Conservation (phyloP, 2,797 vertebrate species). For the Dendrocincla tyrannina region DNA sequence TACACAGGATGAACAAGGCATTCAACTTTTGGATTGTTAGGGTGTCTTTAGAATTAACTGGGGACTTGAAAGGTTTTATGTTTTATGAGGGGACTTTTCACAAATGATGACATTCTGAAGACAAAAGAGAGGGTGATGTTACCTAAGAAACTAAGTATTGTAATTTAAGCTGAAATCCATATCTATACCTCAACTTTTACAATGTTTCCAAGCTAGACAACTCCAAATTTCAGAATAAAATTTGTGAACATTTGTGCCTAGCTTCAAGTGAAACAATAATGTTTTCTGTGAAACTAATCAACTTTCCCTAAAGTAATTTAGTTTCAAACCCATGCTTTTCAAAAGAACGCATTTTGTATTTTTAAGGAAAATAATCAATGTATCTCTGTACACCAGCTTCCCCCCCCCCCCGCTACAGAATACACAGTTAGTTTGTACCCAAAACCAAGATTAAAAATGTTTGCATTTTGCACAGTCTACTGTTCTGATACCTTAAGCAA, state of each 20-base stretch:
- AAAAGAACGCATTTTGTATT: rapidly evolving
- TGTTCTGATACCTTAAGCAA: not conserved
- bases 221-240: not conserved
- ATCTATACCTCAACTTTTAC: not conserved
- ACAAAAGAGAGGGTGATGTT: not conserved
- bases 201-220: not conserved
- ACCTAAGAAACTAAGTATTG: not conserved
- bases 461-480: not conserved
- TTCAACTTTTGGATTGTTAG: not conserved
- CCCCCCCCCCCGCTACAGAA: not conserved
- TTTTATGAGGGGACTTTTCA: not conserved
- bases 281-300: not conserved
- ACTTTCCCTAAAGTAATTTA: rapidly evolving
- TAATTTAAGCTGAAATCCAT: not conserved
- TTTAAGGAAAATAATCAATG: not conserved
- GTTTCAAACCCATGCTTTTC: not conserved
- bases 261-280: not conserved
- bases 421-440: not conserved
- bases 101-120: not conserved
- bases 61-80: not conserved
- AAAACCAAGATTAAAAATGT: not conserved
- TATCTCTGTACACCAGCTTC: not conserved
- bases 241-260: not conserved
- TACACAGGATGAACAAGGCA: not conserved
- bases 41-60: not conserved